Conservation (phyloP, 2,888 invertebrate species). For the Mythimna lalbum region DNA sequence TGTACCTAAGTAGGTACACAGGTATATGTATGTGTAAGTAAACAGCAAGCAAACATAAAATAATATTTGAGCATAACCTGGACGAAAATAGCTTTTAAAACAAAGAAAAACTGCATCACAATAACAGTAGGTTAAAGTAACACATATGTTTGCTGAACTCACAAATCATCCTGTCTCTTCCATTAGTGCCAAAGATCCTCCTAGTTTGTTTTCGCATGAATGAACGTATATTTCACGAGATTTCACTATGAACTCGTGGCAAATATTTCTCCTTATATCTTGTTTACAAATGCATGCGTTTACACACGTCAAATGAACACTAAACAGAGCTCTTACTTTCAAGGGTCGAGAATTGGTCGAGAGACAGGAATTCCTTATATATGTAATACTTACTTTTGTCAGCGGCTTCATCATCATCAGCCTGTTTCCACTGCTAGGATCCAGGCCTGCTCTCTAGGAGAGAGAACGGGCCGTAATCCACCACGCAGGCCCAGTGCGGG, state of each 20-base stretch:
- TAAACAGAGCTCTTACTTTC: constrained; percentile 11
- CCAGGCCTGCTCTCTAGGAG: too few relatives aligned
- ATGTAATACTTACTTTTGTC: too few relatives aligned
- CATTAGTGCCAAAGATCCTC: neutral
- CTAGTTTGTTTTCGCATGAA: constrained; percentile 3
- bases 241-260: neutral
- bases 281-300: constrained; percentile 24
- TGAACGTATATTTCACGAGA: constrained; percentile 11
- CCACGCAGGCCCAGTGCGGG: too few relatives aligned
- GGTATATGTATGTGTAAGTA: too few relatives aligned
- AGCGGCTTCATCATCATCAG: too few relatives aligned
- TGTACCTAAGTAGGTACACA: too few relatives aligned
- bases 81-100: neutral
- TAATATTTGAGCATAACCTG: neutral
- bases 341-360: constrained; percentile 1
- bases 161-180: neutral
- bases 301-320: constrained; percentile 8
- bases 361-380: constrained; percentile 13
- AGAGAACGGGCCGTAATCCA: too few relatives aligned
- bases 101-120: neutral
- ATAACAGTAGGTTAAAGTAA: neutral
- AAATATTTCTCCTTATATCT: constrained; percentile 26
- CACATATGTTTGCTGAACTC: neutral
- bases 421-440: too few relatives aligned
- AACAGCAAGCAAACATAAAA: too few relatives aligned